Evolutionary conservation across 2,797 vertebrate genomes (phyloP).

Genomic region (Pitangus sulphuratus): DNA sequence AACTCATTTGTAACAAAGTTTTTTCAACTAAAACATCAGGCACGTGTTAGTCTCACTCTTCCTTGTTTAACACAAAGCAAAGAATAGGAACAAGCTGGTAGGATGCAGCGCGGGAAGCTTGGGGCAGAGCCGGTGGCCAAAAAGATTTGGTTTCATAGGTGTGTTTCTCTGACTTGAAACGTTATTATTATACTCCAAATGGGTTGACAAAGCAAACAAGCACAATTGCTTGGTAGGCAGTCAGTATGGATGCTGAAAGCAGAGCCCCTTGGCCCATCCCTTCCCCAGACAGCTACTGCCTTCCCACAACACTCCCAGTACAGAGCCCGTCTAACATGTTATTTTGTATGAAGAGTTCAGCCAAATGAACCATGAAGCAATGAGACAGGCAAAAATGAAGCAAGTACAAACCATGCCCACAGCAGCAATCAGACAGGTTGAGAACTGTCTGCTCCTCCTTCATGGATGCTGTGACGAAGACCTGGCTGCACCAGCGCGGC

Average conservation of each 20-base stretch:
- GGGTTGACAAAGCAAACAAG: not conserved
- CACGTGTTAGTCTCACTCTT: not conserved
- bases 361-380: slow-evolving; percentile 43
- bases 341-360: slow-evolving; percentile 1
- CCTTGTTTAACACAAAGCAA: not conserved
- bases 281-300: not conserved
- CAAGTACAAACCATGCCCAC: slow-evolving; percentile 31
- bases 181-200: not conserved
- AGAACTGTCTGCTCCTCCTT: slow-evolving; percentile 30
- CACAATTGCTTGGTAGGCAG: not conserved
- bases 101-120: not conserved
- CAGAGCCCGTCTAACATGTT: not conserved
- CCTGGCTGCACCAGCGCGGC: accelerated
- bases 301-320: not conserved
- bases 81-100: not conserved
- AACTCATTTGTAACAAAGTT: not conserved
- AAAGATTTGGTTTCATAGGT: not conserved
- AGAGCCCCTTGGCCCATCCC: slow-evolving; percentile 8
- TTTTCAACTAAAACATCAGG: not conserved
- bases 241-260: not conserved
- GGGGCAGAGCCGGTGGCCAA: not conserved
- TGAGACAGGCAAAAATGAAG: slow-evolving; percentile 16
- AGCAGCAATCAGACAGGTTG: slow-evolving; percentile 44
- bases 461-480: not conserved
- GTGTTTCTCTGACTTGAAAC: slow-evolving; percentile 18